Evolutionary conservation across 2,113 vertebrate species (phyloP), one percentile per base, ranked within the genome.

Genomic region (Plestiodon gilberti): DNA sequence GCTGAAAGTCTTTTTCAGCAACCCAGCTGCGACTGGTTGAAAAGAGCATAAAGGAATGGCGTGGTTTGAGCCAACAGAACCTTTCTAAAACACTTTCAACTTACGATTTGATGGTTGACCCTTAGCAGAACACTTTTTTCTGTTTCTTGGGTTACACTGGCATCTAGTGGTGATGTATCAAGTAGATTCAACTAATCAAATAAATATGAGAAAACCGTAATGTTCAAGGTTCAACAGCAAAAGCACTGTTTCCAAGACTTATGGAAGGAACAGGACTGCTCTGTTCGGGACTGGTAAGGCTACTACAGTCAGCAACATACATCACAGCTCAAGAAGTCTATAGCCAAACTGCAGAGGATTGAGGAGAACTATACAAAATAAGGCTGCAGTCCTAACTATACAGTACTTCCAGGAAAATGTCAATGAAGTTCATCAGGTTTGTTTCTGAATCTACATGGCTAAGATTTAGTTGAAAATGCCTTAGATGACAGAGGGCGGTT

Each of bases 131-230:
- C 2, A 2, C 1, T 30, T 84, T 59, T 10, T 55, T 75, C 70
- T 64, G 86, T 92, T 89, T 20, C 84, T 93, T 94, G 88, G 89
- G 80, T 38, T 73, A 95, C 76, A 92, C 91, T 93, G 94, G 38
- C 95, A 95, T 80, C 94, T 95, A 94, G 93, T 90, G 95, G 93
- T 87, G 5, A 6, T 17, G 74, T 15, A 2, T 0, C 0, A 78
- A 70, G 28, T 43, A 14, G 6, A 33, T 43, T 43, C 13, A 0
- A 1, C 57, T 59, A 30, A 78, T 1, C 9, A 40, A 81, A 82
- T 2, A 0, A 61, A 61, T 8, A 3, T 10, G 3, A 4, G 0
- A 1, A 64, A 88, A 81, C 79, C 7, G 4, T 30, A 73, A 55
- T 35, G 6, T 43, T 79, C 64, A 69, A 43, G 52, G 33, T 86